phyloP scores from a whole-genome alignment of 2,797 vertebrate genomes.

The Scleropages formosus region DNA sequence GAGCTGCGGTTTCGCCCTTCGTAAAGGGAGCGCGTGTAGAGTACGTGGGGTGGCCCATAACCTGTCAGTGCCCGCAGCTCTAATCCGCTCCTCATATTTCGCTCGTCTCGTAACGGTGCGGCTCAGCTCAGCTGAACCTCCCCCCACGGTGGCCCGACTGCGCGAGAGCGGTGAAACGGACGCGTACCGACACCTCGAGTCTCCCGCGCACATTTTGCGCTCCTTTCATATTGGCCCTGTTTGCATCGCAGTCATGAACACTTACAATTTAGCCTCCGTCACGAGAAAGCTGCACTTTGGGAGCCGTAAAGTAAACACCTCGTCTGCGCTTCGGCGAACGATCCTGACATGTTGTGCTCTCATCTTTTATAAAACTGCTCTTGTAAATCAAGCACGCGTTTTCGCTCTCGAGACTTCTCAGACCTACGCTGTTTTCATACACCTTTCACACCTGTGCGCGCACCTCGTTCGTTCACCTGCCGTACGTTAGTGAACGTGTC shows the following conservation, averaged over 20 bases:
- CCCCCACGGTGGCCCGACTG: slow-evolving; percentile 36
- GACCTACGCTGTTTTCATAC: too few species aligned
- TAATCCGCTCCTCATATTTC: slow-evolving; percentile 50
- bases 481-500: too few species aligned
- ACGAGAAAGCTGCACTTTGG: neutral
- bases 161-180: slow-evolving; percentile 48
- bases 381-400: neutral
- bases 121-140: neutral
- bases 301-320: slow-evolving; percentile 36
- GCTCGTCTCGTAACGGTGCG: slow-evolving; percentile 34
- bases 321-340: slow-evolving; percentile 31
- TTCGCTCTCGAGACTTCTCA: neutral
- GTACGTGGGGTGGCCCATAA: too few species aligned
- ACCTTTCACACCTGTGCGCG: too few species aligned
- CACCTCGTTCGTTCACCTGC: too few species aligned
- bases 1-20: neutral
- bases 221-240: slow-evolving; percentile 42
- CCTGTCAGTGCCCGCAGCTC: slow-evolving; percentile 4
- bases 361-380: too few species aligned
- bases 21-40: too few species aligned
- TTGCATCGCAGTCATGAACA: slow-evolving; percentile 37
- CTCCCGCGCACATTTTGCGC: slow-evolving; percentile 45
- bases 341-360: slow-evolving; percentile 27
- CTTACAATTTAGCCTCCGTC: slow-evolving; percentile 39
- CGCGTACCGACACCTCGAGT: slow-evolving; percentile 38